phyloP scores from a whole-genome alignment of 2,797 vertebrate species.

The Psittacula derbiana region DNA sequence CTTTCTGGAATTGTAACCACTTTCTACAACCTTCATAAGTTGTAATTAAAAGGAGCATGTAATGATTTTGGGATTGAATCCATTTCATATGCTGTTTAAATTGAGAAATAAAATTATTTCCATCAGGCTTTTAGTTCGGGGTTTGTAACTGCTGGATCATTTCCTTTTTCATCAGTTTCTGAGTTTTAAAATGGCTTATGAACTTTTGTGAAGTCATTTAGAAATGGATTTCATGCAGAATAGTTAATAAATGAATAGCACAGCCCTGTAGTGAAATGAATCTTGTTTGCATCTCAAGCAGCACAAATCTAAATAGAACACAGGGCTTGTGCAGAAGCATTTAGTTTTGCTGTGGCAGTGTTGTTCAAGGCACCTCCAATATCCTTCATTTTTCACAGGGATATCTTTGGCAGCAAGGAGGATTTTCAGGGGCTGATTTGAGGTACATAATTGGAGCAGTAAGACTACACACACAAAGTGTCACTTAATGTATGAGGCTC shows the following conservation, averaged over 20 bases:
- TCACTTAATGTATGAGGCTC: slow-evolving; percentile 88
- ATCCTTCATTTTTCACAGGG: slow-evolving; percentile 46
- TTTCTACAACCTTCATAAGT: slow-evolving; percentile 32
- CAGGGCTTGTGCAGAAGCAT: slow-evolving; percentile 25
- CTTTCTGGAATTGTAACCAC: background rate
- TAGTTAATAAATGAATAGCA: slow-evolving; percentile 59
- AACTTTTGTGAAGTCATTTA: slow-evolving; percentile 62
- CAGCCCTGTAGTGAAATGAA: slow-evolving; percentile 29
- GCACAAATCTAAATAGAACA: slow-evolving; percentile 62
- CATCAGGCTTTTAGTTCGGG: slow-evolving; percentile 48
- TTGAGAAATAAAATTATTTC: slow-evolving; percentile 63
- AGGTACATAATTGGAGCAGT: slow-evolving; percentile 84
- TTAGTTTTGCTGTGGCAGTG: slow-evolving; percentile 1
- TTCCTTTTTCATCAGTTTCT: slow-evolving; percentile 61
- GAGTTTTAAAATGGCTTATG: slow-evolving; percentile 59
- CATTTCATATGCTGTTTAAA: slow-evolving; percentile 60
- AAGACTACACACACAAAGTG: slow-evolving; percentile 83
- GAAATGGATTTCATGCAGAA: slow-evolving; percentile 58
- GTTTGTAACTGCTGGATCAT: slow-evolving; percentile 59
- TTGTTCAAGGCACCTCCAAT: slow-evolving; percentile 16
- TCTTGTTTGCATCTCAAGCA: slow-evolving; percentile 63
- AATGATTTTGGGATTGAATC: slow-evolving; percentile 54
- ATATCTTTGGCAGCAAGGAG: slow-evolving; percentile 56
- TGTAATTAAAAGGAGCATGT: slow-evolving; percentile 61
- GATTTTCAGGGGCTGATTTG: slow-evolving; percentile 83